phyloP scores from a whole-genome alignment of 2,113 vertebrate species.

The Catharus bicknelli region DNA sequence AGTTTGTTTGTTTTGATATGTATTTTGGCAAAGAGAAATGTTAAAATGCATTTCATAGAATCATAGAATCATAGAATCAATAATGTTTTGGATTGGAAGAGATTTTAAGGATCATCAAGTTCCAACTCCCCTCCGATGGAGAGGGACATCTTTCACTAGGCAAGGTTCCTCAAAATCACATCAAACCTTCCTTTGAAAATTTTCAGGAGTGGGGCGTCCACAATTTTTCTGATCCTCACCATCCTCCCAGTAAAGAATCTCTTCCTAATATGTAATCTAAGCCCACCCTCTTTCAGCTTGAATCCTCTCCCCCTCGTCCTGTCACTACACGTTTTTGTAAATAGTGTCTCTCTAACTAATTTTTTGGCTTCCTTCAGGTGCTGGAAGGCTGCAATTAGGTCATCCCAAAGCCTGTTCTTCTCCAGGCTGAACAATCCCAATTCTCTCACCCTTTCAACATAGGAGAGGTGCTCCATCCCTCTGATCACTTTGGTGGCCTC shows the following conservation, averaged over 20 bases:
- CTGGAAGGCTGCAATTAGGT: neutral
- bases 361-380: neutral
- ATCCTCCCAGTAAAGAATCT: neutral
- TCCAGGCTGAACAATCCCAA: neutral
- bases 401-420: neutral
- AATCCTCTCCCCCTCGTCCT: neutral
- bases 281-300: neutral
- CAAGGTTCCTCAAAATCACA: neutral
- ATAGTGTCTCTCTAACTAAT: neutral
- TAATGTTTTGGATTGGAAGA: neutral
- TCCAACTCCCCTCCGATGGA: neutral
- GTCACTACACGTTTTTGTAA: neutral
- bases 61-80: neutral
- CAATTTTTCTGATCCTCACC: neutral
- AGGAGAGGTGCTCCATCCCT: neutral
- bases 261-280: neutral
- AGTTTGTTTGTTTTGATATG: neutral
- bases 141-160: neutral
- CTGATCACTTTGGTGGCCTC: neutral
- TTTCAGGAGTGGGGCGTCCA: neutral
- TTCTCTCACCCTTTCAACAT: neutral
- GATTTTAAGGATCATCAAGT: neutral
- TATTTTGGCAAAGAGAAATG: neutral
- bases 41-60: neutral
- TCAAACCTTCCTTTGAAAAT: neutral